phyloP scores from a whole-genome alignment of 2,888 invertebrate genomes.

The Apamea epomidion region DNA sequence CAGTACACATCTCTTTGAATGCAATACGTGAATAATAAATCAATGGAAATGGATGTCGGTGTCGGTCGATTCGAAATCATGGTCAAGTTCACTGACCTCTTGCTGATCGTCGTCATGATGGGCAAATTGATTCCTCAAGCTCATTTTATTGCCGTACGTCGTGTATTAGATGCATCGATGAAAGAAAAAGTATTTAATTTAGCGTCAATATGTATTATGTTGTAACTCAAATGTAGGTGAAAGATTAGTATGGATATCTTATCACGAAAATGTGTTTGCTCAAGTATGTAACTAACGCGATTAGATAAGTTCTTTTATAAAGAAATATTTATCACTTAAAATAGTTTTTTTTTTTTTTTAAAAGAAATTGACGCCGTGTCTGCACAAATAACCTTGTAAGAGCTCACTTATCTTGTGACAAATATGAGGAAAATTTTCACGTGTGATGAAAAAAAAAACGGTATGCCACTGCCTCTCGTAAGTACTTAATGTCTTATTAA shows the following conservation, averaged over 20 bases:
- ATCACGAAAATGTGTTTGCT: conserved; percentile 75
- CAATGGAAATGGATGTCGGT: conserved; percentile 79
- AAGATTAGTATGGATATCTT: conserved; percentile 74
- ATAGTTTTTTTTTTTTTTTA: conserved; percentile 42
- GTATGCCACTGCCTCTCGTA: too few species aligned
- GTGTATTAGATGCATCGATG: conserved; percentile 17
- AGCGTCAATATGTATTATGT: conserved; percentile 46
- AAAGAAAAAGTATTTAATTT: conserved; percentile 46
- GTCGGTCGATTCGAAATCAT: conserved; percentile 74
- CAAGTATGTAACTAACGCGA: conserved; percentile 69
- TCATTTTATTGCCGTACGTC: conserved; percentile 17
- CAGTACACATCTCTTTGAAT: conserved; percentile 72
- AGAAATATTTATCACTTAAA: conserved; percentile 63
- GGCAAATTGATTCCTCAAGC: conserved; percentile 74
- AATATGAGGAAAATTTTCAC: conserved; percentile 19
- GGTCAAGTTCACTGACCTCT: conserved; percentile 82
- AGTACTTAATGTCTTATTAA: neutral
- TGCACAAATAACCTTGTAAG: conserved; percentile 45
- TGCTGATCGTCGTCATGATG: conserved; percentile 72
- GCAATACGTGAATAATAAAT: conserved; percentile 83
- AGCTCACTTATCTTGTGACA: conserved; percentile 28
- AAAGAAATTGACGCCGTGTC: conserved; percentile 45
- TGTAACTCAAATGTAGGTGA: conserved; percentile 73
- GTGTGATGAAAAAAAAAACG: conserved; percentile 1
- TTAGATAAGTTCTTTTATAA: conserved; percentile 75